Base-by-base conservation (phyloP, 2,113 vertebrate genomes). In the Gallinago media region DNA sequence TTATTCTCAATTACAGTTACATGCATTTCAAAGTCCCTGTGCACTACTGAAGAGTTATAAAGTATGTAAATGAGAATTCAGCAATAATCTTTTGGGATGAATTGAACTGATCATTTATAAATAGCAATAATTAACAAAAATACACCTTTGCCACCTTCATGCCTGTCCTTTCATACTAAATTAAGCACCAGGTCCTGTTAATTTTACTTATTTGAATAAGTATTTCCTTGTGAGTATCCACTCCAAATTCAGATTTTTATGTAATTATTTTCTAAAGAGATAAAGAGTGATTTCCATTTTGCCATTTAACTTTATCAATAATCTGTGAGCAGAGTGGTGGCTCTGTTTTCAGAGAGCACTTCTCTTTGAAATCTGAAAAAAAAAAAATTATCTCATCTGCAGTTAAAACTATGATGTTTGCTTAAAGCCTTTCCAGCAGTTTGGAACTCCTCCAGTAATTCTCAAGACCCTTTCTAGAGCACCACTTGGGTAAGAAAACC, bases 21-120 rank as follows among this genome's bases (percentile, higher is more conserved):
- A 6, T 18, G 29, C 22, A 59, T 91, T 86, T 92, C 88, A 81
- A 94, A 85, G 50, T 27, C 42, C 23, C 42, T 18, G 13, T 77
- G 38, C 8, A 55, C 15, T 82, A 93, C 7, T 72, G 40, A 58
- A 92, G 46, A 52, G 17, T 8, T 88, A 50, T 92, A 77, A 91
- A 84, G 84, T 71, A 54, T 62, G 27, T 61, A 90, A 94, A 86
- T 88, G 36, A 88, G 13, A 80, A 77, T 83, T 86, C 50, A 83
- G 56, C 17, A 22, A 49, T 74, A 93, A 88, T 62, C 38, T 74
- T 73, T 73, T 66, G 32, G 63, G 46, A 55, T 71, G 0, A 80
- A 92, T 58, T 76, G 58, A 92, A 88, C 14, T 20, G 72, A 61
- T 88, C 46, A 83, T 73, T 94, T 92, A 80, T 70, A 90, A 92